phyloP scores from a whole-genome alignment of 2,797 vertebrate genomes.

The Manis javanica region DNA sequence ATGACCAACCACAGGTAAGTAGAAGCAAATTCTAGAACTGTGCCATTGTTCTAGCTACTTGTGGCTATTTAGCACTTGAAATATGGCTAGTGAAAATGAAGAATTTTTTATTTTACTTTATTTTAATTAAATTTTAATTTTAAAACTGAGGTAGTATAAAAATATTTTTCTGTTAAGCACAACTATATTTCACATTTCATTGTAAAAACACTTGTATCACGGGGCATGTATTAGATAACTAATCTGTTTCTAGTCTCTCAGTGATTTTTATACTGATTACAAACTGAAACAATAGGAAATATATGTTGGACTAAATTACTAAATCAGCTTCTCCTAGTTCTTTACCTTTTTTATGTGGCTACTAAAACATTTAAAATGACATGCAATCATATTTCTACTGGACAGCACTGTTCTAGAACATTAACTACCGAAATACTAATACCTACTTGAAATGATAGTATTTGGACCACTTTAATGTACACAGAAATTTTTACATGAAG shows the following conservation, averaged over 20 bases:
- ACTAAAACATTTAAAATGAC: constrained; percentile 42
- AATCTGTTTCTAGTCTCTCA: background rate
- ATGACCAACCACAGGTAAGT: background rate
- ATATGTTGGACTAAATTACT: background rate
- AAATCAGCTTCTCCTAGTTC: constrained; percentile 22
- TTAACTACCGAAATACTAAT: background rate
- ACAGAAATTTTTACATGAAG: background rate
- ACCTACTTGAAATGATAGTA: constrained; percentile 23
- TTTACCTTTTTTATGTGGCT: background rate
- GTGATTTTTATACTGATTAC: background rate
- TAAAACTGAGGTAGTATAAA: background rate
- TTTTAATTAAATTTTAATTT: constrained; percentile 5
- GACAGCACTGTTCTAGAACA: background rate
- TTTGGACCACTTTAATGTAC: background rate
- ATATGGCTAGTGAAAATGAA: background rate
- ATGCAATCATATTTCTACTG: background rate
- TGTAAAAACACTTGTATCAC: background rate
- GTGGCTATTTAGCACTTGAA: background rate
- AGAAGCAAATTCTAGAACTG: background rate
- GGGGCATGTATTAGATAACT: background rate
- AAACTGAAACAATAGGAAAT: constrained; percentile 6
- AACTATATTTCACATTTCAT: background rate
- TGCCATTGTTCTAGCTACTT: background rate
- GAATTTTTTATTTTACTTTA: background rate
- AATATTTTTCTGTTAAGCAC: background rate